Evolutionary conservation across 2,113 vertebrate genomes (phyloP).

Genomic region (Pseudopodoces humilis): DNA sequence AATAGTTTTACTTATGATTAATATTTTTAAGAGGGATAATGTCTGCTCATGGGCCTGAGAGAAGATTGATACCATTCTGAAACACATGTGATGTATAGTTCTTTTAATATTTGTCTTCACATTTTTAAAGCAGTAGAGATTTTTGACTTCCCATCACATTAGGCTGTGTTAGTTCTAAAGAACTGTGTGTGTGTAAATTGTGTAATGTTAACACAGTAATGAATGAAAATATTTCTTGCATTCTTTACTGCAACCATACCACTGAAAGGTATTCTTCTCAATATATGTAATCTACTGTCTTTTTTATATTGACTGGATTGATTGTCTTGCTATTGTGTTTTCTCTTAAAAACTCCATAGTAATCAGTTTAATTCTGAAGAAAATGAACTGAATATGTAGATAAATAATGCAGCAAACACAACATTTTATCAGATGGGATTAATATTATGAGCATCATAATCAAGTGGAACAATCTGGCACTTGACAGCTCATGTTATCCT

Average conservation of each 20-base stretch:
- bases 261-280: not conserved
- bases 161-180: not conserved
- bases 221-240: not conserved
- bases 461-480: not conserved
- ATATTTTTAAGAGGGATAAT: constrained; percentile 23
- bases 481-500: not conserved
- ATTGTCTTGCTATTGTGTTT: constrained; percentile 1
- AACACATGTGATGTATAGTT: not conserved
- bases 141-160: not conserved
- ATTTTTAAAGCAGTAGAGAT: constrained; percentile 4
- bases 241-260: not conserved
- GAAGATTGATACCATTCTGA: not conserved
- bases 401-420: not conserved
- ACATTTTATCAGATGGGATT: not conserved
- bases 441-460: not conserved
- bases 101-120: constrained; percentile 2
- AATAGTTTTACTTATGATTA: constrained; percentile 28
- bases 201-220: not conserved
- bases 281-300: not conserved
- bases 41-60: not conserved
- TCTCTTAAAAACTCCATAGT: not conserved
- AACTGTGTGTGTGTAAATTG: not conserved
- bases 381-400: not conserved
- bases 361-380: not conserved
- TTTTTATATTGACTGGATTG: not conserved